A percentile compares a stretch with the other conserved stretches of the same genome.
These are phyloP conservation scores for Aramus guarauna DNA, from an alignment of 2,113 vertebrate species.

Conservation along the genomic window DNA sequence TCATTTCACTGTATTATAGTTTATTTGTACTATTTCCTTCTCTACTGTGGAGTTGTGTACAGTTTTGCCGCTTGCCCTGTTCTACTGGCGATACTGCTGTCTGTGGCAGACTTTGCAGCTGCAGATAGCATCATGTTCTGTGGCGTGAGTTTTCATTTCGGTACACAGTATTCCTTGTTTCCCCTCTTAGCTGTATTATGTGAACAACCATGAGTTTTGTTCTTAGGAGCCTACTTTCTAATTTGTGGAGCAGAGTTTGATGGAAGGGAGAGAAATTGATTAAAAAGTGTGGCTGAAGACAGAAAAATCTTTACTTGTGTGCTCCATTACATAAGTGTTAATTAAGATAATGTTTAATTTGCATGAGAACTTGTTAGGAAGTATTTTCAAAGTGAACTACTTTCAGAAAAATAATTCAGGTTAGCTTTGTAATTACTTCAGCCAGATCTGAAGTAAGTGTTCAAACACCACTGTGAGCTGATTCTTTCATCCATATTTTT, in stretches of 20 bases:
- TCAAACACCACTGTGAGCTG: not conserved
- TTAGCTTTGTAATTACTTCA: not conserved
- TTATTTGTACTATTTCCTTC: not conserved
- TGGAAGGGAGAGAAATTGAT: not conserved
- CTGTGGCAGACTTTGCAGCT: not conserved
- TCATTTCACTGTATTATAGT: not conserved
- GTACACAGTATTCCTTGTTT: not conserved
- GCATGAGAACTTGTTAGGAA: not conserved
- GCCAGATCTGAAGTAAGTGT: too few species aligned
- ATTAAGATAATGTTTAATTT: not conserved
- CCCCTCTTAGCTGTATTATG: not conserved
- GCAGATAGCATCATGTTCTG: not conserved
- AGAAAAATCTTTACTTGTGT: not conserved
- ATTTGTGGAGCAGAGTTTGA: not conserved
- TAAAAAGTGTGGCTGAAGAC: not conserved
- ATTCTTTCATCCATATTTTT: not conserved
- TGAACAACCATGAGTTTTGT: not conserved
- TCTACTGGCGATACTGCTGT: not conserved
- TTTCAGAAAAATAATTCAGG: not conserved
- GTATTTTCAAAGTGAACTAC: not conserved
- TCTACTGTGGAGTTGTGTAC: not conserved
- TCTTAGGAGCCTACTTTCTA: not conserved
- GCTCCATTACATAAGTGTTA: rapidly evolving
- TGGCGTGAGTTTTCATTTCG: not conserved
- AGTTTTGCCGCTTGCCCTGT: not conserved